A percentile compares a stretch with the other conserved stretches of the same genome.
phyloP scores from a whole-genome alignment of 2,797 vertebrate species.

The Anabas testudineus region DNA sequence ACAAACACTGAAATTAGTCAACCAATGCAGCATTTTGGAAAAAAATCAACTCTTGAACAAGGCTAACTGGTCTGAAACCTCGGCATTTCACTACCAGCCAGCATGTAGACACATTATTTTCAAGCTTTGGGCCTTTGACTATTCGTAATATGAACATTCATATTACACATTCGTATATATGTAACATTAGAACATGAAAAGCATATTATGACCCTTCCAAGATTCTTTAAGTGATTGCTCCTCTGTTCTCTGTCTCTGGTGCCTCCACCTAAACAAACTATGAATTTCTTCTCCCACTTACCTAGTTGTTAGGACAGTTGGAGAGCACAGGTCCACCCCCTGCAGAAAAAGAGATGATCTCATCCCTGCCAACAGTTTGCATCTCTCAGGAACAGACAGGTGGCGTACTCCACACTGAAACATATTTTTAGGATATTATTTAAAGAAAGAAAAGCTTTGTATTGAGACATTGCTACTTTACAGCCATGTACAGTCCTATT shows the following conservation, averaged over 20 bases:
- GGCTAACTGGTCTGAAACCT: too few species aligned
- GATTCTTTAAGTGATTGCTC: neutral
- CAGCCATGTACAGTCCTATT: neutral
- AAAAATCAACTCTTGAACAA: too few species aligned
- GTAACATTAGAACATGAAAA: too few species aligned
- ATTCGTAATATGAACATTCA: too few species aligned
- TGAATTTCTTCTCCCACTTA: neutral
- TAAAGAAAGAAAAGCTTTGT: neutral
- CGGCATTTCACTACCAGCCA: too few species aligned
- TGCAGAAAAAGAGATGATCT: slow-evolving; percentile 92
- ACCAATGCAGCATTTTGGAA: too few species aligned
- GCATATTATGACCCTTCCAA: too few species aligned
- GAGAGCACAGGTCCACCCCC: slow-evolving; percentile 91
- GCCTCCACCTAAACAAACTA: neutral
- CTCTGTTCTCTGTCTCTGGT: neutral
- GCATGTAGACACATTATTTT: too few species aligned
- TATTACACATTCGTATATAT: too few species aligned
- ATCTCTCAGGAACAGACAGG: slow-evolving; percentile 90
- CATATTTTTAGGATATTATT: neutral
- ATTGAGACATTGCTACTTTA: neutral
- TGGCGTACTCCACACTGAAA: slow-evolving; percentile 25
- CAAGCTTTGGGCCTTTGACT: too few species aligned
- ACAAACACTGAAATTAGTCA: too few species aligned
- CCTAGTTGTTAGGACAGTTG: slow-evolving; percentile 90
- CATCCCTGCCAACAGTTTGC: slow-evolving; percentile 90